Base-by-base conservation (phyloP, 2,797 vertebrate genomes). In the Diplodus puntazzo region DNA sequence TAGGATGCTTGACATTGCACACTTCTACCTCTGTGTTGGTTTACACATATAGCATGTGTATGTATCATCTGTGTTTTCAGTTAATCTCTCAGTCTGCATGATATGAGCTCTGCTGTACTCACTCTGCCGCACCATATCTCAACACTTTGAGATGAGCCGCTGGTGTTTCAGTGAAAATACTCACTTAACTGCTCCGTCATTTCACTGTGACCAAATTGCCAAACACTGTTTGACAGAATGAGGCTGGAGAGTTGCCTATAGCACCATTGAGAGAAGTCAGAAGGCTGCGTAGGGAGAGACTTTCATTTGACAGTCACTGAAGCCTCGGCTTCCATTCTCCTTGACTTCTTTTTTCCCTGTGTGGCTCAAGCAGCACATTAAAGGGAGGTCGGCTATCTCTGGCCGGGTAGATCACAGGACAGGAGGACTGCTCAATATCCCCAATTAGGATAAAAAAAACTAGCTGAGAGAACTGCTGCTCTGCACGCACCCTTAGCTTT, bases 211-310 rank as follows among this genome's bases (percentile, higher is more conserved):
- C 87, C 81, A 91, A 87, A 88, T 81, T 81, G 77, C 77, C 78
- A 84, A 86, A 85, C n/a, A 11, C 18, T 68, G 66, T 86, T 79
- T 91, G 85, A 91, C 80, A 89, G 77, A 91, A 83, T 86, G 88
- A 88, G 88, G 87, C 76, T 82, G 79, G 79, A 81, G 73, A 81
- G 66, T 85, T 85, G 65, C 86, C 82, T 73, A 71, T 74, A 84
- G 89, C 84, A 25, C 69, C 70, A 82, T 62, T 69, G 77, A 87
- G 84, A 68, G 64, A 81, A 86, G 73, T 87, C 87, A 80, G 69
- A 85, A 85, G 77, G 74, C 74, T 65, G 69, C 67, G 60, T 59
- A n/a, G 73, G 63, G 70, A 78, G 63, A 80, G 48, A 79, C 84
- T 88, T 86, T 80, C 54, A 78, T 85, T 74, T 82, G 78, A 85